phyloP scores from a whole-genome alignment of 35 echinoderm and acorn worm genomes.

The Ophiothrix spiculata region DNA sequence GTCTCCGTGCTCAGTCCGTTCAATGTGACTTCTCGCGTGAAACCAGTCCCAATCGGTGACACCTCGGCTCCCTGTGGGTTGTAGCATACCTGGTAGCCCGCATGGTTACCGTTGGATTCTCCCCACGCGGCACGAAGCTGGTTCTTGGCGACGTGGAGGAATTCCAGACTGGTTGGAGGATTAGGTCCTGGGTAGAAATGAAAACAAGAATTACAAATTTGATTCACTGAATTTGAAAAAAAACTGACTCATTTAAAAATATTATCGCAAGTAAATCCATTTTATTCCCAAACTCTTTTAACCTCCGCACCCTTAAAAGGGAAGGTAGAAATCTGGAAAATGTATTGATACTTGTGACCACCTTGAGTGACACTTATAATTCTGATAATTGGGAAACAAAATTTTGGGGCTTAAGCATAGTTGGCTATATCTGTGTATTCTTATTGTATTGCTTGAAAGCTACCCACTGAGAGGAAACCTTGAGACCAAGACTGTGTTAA shows the following conservation, averaged over 20 bases:
- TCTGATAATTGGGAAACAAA: no score
- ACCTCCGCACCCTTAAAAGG: background rate
- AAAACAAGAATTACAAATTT: background rate
- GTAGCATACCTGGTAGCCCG: slow-evolving; percentile 21
- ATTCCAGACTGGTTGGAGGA: background rate
- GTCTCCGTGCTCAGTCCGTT: slow-evolving; percentile 8
- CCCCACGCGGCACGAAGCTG: background rate
- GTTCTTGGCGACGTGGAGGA: slow-evolving; percentile 7
- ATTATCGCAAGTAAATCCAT: background rate
- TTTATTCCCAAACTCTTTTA: background rate
- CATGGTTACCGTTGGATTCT: background rate
- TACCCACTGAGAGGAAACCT: no score
- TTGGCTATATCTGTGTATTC: no score
- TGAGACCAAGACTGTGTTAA: no score
- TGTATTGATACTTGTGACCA: no score
- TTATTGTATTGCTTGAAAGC: no score
- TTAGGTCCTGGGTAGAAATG: background rate
- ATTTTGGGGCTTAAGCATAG: no score
- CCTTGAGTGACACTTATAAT: no score
- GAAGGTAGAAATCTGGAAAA: no score
- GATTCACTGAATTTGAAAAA: background rate
- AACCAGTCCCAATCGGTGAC: slow-evolving; percentile 19
- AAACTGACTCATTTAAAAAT: no score
- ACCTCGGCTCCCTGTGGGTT: background rate
- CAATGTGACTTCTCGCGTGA: background rate